Evolutionary conservation across 2,113 vertebrate genomes (phyloP), one percentile per base, ranked within the genome.

Genomic region (Dinomys branickii): DNA sequence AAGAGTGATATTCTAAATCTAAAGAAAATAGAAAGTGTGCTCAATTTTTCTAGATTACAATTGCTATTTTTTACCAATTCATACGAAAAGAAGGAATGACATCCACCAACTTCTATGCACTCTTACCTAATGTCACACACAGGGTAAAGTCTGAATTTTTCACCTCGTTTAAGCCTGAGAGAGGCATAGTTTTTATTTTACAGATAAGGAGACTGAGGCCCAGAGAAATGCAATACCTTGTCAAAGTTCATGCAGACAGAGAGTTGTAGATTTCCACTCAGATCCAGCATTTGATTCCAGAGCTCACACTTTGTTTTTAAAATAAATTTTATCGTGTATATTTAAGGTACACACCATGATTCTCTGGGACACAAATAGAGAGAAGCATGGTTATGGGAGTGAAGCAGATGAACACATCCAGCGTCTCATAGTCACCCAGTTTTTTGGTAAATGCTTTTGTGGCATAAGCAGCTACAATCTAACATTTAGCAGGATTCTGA

Each of bases 21-120:
- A 82, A 94, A 84, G 71, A 90, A 80, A 67, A 81, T 11, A 73
- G 59, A 81, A 95, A 90, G 82, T 50, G 84, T 24, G 9, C 19
- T 41, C 13, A 20, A 22, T 35, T 94, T 75, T 86, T 69, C 44
- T 94, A 77, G 6, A 69, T 88, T 61, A 56, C 58, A 30, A 58
- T 58, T 50, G 35, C 75, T 69, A 24, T 35, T 77, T 47, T 47
- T 92, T 65, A 58, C 41, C 61, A 1, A 91, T 35, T 84, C 92
- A 85, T 91, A 16, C 67, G 8, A 47, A 71, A 73, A 88, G 58
- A 71, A 10, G 56, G 41, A 69, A 28, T 47, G 6, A 0, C 65
- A 85, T 85, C 81, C 75, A n/a, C n/a, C 58, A 73, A 84, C 12
- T 54, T 82, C 73, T 90, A 88, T 69, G 20, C 69, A 56, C 7